A percentile compares a stretch with the other conserved stretches of the same genome.
Evolutionary conservation across 2,888 invertebrate species (phyloP).

Genomic region (Chironomus tentans): DNA sequence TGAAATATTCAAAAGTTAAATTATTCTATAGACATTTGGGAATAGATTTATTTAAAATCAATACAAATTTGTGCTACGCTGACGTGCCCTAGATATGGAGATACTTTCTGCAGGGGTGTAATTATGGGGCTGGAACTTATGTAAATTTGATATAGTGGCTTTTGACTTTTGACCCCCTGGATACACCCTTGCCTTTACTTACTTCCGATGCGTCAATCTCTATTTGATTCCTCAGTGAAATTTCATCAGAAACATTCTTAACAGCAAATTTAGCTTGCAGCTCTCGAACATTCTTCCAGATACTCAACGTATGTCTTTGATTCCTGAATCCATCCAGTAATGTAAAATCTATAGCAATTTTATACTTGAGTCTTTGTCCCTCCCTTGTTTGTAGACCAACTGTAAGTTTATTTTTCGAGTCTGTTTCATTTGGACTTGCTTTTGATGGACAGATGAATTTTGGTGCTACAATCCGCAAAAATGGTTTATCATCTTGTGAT

Average conservation of each 20-base stretch:
- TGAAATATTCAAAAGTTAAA: not conserved
- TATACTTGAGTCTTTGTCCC: slow-evolving; percentile 22
- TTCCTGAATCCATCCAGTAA: slow-evolving; percentile 12
- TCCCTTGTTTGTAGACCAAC: slow-evolving; percentile 19
- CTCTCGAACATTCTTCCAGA: slow-evolving; percentile 21
- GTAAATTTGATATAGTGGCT: too few species aligned
- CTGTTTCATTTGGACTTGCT: not conserved
- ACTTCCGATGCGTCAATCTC: slow-evolving; percentile 24
- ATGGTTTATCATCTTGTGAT: slow-evolving; percentile 3
- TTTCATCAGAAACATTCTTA: not conserved
- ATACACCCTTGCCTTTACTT: too few species aligned
- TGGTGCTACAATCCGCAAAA: slow-evolving; percentile 6
- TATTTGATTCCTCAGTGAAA: slow-evolving; percentile 26
- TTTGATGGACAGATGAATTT: slow-evolving; percentile 5
- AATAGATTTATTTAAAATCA: too few species aligned
- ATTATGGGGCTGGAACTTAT: too few species aligned
- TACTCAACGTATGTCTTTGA: slow-evolving; percentile 14
- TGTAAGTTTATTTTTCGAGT: not conserved
- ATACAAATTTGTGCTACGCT: too few species aligned
- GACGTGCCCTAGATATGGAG: too few species aligned
- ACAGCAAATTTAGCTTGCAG: slow-evolving; percentile 14
- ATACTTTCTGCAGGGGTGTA: too few species aligned
- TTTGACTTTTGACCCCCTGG: too few species aligned
- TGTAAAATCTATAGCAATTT: slow-evolving; percentile 16
- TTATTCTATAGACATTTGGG: not conserved